Base-by-base conservation (phyloP, 23 tunicate genomes). In the Aplidium turbinatum region DNA sequence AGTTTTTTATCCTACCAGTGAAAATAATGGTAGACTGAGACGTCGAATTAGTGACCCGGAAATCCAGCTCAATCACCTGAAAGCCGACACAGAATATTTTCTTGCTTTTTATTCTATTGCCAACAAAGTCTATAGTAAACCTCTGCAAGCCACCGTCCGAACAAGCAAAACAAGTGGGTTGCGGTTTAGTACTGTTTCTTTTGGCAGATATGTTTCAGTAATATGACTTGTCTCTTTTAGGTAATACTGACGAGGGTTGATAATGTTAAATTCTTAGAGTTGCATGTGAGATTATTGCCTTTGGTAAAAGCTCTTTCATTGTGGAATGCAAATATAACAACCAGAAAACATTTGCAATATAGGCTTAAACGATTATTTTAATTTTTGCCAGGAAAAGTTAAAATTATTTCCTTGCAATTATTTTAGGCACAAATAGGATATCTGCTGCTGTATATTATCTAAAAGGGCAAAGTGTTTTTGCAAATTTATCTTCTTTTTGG, bases 51-150 rank as follows among this genome's bases (percentile, higher is more conserved):
- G 55, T 50, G 83, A 76, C 19, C 68, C 96, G 26, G 35, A 24
- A 47, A 82, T 81, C 27, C 78, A 64, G 6, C 36, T 88, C 38
- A 72, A 87, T 3, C 18, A 13, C 33, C 65, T 88, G 40, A 58
- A 57, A 2, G 75, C 87, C 36, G 86, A 58, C 55, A 88, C 88
- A 7, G 58, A 71, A 26, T 88, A 88, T 68, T 72, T 60, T 19
- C 48, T 88, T 0, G 48, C 75, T 0, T 47, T 88, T 0, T 79
- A 42, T 50, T 27, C 96, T 7, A 73, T 81, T 20, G 76, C 83
- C 76, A 88, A 88, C 75, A 4, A 63, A 16, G 31, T 81, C n/a
- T 57, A 63, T 67, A 88, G 96, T 33, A 18, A 66, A 50, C 96
- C 96, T 13, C 56, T 88, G 47, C 68, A 22, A 0, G 79, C 54